Evolutionary conservation across 2,797 vertebrate species (phyloP).

Genomic region (Esox lucius): DNA sequence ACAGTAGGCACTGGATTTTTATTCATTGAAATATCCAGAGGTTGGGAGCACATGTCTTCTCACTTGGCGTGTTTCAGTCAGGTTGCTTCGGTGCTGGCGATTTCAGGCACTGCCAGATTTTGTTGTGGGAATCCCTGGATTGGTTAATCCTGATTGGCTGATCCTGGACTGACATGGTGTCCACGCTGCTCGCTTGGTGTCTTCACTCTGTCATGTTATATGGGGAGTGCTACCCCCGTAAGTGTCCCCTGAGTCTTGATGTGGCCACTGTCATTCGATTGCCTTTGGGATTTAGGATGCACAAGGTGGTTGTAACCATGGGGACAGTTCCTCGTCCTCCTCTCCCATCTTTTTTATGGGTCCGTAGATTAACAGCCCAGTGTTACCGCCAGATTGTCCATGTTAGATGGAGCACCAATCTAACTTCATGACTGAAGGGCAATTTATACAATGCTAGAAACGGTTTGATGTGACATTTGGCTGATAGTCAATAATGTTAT

Average conservation of each 20-base stretch:
- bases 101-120: too few relatives aligned
- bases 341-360: background rate
- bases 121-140: too few relatives aligned
- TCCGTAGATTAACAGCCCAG: too few relatives aligned
- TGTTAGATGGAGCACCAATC: too few relatives aligned
- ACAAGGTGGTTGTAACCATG: background rate
- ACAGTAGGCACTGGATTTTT: background rate
- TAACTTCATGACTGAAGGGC: too few relatives aligned
- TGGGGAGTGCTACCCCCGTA: slow-evolving; percentile 5
- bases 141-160: background rate
- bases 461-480: too few relatives aligned
- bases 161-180: background rate
- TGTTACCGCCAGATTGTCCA: too few relatives aligned
- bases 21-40: background rate
- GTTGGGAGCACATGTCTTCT: background rate
- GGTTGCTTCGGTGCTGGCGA: background rate
- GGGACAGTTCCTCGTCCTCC: background rate
- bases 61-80: background rate
- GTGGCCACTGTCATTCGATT: slow-evolving; percentile 10
- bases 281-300: background rate
- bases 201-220: background rate
- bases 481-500: too few relatives aligned
- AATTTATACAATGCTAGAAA: too few relatives aligned
- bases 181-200: background rate
- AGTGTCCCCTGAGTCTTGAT: slow-evolving; percentile 16